phyloP scores from a whole-genome alignment of 2,797 vertebrate species.

The Enteromius radiatus region DNA sequence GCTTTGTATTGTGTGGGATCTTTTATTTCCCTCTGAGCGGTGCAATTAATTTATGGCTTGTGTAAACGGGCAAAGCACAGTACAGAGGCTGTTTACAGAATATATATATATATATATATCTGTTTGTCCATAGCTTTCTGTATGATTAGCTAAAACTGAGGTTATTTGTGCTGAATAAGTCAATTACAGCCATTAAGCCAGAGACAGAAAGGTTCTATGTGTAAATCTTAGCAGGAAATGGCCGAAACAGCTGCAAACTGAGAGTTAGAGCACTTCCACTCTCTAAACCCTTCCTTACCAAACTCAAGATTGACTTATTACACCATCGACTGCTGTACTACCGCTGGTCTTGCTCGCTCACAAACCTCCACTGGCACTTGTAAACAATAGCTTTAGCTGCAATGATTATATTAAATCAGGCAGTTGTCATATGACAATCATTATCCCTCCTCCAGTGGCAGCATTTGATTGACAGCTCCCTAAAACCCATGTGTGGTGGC shows the following conservation, averaged over 20 bases:
- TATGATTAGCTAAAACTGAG: constrained; percentile 38
- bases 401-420: constrained; percentile 57
- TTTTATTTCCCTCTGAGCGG: constrained; percentile 17
- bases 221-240: constrained; percentile 38
- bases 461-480: constrained; percentile 76
- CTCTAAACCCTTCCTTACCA: background rate
- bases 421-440: constrained; percentile 63
- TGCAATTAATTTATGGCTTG: constrained; percentile 6
- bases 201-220: constrained; percentile 24
- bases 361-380: constrained; percentile 37
- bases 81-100: constrained; percentile 33
- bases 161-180: constrained; percentile 47
- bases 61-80: background rate
- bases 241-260: constrained; percentile 91
- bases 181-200: constrained; percentile 51
- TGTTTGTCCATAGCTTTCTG: constrained; percentile 29
- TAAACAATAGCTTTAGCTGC: constrained; percentile 52
- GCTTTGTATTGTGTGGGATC: background rate
- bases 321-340: constrained; percentile 42
- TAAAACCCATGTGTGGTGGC: constrained; percentile 56
- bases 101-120: constrained; percentile 42
- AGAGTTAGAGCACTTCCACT: constrained; percentile 84
- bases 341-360: constrained; percentile 5
- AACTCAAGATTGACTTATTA: constrained; percentile 40
- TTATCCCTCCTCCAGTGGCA: constrained; percentile 79